Base-by-base conservation (phyloP, 1,140 invertebrate species). In the Solenopsis fugax region DNA sequence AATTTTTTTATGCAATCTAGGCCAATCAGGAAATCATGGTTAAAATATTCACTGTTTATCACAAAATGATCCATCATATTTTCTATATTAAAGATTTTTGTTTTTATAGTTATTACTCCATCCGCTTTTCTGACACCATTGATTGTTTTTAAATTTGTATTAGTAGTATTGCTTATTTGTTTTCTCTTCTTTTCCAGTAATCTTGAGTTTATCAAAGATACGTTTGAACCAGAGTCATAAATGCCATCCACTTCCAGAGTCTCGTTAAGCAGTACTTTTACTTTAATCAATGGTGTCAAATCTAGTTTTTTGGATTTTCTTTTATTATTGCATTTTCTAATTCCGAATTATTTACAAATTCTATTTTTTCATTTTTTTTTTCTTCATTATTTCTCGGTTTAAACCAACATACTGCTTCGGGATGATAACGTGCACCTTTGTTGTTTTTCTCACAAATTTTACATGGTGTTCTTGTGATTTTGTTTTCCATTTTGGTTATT, bases 181-280 rank as follows among this genome's bases (percentile, higher is more conserved):
- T 10, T 24, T 12, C 6, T 87, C 67, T 75, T 37, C 58, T 80
- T 86, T 86, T 64, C 73, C 48, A 72, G 7, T 45, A 85, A 52
- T 64, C 29, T 90, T 86, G 77, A 81, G 45, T 82, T 90, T 29
- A 86, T 85, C 34, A 89, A 34, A 18, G 85, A 90, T 7, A 90
- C 71, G 37, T 90, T 90, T 80, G 82, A 76, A 16, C 87, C 89
- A 10, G 89, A 89, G 13, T 89, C 87, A 86, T 90, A 89, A 60
- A 86, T 24, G 4, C 69, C 87, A 41, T 60, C n/a, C 13, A 81
- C 81, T 78, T 64, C 50, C 7, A 78, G 45, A 34, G 62, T 84
- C 3, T 78, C 62, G 41, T 90, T 86, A n/a, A 87, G 13, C 13
- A 50, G 2, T 69, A 90, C 52, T 56, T 78, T 86, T 21, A 90